These are phyloP conservation scores for Pararge aegeria DNA, from an alignment of 1,140 invertebrate species.

Conservation along the genomic window DNA sequence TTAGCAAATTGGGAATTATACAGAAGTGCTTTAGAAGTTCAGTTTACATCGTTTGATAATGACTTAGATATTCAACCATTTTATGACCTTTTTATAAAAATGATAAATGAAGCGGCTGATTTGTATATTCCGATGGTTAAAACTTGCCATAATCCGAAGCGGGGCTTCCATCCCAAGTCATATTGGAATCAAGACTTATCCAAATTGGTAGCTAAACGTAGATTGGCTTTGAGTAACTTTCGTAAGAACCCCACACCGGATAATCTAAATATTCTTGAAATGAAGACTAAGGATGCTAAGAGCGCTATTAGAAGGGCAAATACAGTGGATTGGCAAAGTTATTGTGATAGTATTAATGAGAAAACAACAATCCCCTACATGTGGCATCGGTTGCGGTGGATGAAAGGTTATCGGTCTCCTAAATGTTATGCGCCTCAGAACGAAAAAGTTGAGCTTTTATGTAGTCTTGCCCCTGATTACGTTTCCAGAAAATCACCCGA, in stretches of 20 bases:
- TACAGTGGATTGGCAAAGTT: constrained; percentile 13
- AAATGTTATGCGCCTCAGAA: background rate
- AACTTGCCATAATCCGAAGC: constrained; percentile 22
- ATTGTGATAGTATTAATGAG: constrained; percentile 24
- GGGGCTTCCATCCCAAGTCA: constrained; percentile 29
- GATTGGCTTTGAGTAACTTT: too few relatives aligned
- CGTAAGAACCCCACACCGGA: constrained; percentile 30
- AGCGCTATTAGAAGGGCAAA: background rate
- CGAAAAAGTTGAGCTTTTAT: background rate
- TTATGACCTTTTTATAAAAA: constrained; percentile 30
- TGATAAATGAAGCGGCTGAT: constrained; percentile 27
- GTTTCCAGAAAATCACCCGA: background rate
- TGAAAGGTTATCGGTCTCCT: constrained; percentile 11
- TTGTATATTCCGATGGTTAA: constrained; percentile 26
- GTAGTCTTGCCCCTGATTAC: constrained; percentile 8
- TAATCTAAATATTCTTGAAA: constrained; percentile 15
- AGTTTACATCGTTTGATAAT: background rate
- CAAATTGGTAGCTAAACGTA: too few relatives aligned
- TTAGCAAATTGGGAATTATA: too few relatives aligned
- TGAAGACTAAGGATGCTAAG: background rate
- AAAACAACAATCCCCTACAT: constrained; percentile 11
- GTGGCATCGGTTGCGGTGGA: constrained; percentile 25
- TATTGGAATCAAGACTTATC: constrained; percentile 35
- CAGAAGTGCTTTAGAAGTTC: constrained; percentile 6
- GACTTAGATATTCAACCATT: constrained; percentile 17